phyloP scores from a whole-genome alignment of 1,140 invertebrate species.

The Orius insidiosus region DNA sequence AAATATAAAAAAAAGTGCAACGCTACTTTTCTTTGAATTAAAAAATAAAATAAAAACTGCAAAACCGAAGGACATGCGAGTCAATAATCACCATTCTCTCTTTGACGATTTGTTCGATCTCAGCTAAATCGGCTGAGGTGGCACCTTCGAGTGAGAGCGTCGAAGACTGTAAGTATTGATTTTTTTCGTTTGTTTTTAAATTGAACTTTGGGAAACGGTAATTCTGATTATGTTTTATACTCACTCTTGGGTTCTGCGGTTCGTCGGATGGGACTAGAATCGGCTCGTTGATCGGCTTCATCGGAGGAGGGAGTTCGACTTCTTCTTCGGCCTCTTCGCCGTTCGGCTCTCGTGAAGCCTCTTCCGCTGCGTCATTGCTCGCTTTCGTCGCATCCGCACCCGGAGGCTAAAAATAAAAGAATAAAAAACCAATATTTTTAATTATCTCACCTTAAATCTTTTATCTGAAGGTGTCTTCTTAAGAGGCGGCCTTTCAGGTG shows the following conservation, averaged over 20 bases:
- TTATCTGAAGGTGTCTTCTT: constrained; percentile 64
- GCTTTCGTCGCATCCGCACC: constrained; percentile 18
- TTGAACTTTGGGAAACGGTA: background rate
- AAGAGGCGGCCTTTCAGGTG: constrained; percentile 36
- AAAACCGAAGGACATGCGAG: background rate
- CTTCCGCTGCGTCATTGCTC: constrained; percentile 22
- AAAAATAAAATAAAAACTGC: no score
- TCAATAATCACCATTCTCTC: constrained; percentile 56
- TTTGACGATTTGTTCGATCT: constrained; percentile 89
- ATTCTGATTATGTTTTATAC: constrained; percentile 19
- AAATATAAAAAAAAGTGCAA: constrained; percentile 15
- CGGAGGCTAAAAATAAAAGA: constrained; percentile 8
- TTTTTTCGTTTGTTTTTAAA: background rate
- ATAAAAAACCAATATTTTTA: no score
- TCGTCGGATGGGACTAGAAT: constrained; percentile 40
- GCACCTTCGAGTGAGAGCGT: constrained; percentile 59
- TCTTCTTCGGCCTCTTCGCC: constrained; percentile 60
- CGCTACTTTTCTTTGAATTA: constrained; percentile 23
- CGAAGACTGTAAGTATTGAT: constrained; percentile 38
- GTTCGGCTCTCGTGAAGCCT: constrained; percentile 26
- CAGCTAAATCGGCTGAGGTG: constrained; percentile 64
- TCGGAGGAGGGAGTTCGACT: constrained; percentile 77
- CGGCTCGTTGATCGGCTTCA: constrained; percentile 81
- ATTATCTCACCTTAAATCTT: constrained; percentile 27
- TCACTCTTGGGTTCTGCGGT: constrained; percentile 45